A percentile compares a stretch with the other conserved stretches of the same genome.
phyloP scores from a whole-genome alignment of 2,797 vertebrate species.

The Oreochromis mossambicus region DNA sequence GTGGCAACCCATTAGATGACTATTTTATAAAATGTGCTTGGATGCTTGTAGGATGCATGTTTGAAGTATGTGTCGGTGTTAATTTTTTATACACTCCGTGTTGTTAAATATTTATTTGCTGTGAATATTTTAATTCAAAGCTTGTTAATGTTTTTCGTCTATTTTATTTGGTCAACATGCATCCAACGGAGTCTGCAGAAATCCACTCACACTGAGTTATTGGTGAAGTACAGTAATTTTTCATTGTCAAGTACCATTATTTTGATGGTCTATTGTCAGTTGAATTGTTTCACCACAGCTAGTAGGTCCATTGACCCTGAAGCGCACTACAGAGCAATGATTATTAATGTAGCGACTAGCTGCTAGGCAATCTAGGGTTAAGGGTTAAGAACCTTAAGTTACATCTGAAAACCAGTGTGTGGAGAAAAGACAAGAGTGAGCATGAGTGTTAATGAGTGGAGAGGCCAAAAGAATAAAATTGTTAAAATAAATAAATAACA shows the following conservation, averaged over 20 bases:
- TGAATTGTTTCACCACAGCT: constrained; percentile 11
- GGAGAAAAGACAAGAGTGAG: not conserved
- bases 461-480: not conserved
- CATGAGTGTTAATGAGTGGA: not conserved
- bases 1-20: not conserved
- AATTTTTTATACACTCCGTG: not conserved
- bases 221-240: not conserved
- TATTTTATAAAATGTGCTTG: not conserved
- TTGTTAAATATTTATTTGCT: not conserved
- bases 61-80: not conserved
- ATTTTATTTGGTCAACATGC: not conserved
- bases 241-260: constrained; percentile 5
- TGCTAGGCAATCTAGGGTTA: constrained; percentile 9
- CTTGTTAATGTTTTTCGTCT: not conserved
- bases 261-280: constrained; percentile 17
- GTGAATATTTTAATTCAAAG: not conserved
- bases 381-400: constrained; percentile 6
- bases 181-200: not conserved
- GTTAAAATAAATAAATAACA: not conserved
- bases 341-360: constrained; percentile 5
- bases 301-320: constrained; percentile 1
- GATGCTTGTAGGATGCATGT: not conserved
- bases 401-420: not conserved
- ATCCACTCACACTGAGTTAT: not conserved
- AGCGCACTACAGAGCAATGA: not conserved